These are phyloP conservation scores for Pristionchus exspectatus DNA, from an alignment of 2,888 invertebrate species.

Conservation along the genomic window DNA sequence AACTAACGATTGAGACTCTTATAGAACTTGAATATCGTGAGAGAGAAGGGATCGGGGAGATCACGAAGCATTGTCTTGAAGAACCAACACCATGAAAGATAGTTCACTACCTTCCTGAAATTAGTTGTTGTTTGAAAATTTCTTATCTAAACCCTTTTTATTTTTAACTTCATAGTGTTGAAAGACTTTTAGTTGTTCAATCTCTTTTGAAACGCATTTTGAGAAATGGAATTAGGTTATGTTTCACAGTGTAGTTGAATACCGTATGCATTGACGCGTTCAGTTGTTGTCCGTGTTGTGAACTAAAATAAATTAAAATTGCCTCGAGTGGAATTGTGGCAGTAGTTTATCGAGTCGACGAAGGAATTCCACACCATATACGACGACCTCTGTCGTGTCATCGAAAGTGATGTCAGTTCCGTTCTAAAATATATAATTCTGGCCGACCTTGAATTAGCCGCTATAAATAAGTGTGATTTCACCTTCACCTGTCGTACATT, in stretches of 20 bases:
- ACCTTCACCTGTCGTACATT: no score
- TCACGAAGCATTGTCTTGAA: constrained; percentile 78
- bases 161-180: no score
- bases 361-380: constrained; percentile 80
- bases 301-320: not conserved
- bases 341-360: constrained; percentile 76
- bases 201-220: no score
- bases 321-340: constrained; percentile 70
- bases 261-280: no score
- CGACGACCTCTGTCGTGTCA: constrained; percentile 77
- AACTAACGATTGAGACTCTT: constrained; percentile 74
- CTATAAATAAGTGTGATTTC: no score
- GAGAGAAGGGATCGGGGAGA: constrained; percentile 78
- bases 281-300: no score
- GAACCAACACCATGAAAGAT: constrained; percentile 79
- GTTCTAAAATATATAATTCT: constrained; percentile 56
- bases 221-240: not conserved
- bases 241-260: not conserved
- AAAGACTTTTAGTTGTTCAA: no score
- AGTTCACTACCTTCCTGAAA: constrained; percentile 75
- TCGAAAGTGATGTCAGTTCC: constrained; percentile 72
- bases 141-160: constrained; percentile 2
- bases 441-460: no score
- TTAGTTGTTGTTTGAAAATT: not conserved
- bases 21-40: constrained; percentile 79